A percentile compares a stretch with the other conserved stretches of the same genome.
Evolutionary conservation across 1,140 invertebrate genomes (phyloP).

Genomic region (Lepidurus couesii): DNA sequence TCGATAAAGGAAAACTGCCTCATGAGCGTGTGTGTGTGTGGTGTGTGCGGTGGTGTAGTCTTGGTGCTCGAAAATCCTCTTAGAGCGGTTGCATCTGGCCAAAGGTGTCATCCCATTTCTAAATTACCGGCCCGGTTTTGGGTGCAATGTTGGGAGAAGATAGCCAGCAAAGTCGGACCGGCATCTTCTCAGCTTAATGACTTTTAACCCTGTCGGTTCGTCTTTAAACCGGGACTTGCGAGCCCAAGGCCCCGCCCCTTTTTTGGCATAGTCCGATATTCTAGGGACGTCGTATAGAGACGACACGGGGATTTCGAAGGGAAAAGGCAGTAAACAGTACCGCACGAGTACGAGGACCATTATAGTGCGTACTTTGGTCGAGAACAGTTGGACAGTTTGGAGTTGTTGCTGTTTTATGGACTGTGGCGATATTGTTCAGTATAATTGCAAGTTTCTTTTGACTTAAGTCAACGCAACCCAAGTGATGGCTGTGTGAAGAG

Average conservation of each 20-base stretch:
- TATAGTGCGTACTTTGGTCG: not conserved
- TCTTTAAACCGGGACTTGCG: not conserved
- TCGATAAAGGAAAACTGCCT: not conserved
- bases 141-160: too few species aligned
- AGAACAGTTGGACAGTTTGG: not conserved
- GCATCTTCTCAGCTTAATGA: not conserved
- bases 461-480: not conserved
- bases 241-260: not conserved
- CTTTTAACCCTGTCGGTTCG: not conserved
- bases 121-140: too few species aligned
- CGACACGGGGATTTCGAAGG: not conserved
- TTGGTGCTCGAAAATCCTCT: not conserved
- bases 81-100: not conserved
- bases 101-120: too few species aligned
- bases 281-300: not conserved
- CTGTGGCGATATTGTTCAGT: too few species aligned
- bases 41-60: not conserved
- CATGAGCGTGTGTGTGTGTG: not conserved
- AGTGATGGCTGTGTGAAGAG: not conserved
- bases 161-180: constrained; percentile 15
- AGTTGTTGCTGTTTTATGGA: not conserved
- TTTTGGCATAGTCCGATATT: not conserved
- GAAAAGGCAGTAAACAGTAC: not conserved
- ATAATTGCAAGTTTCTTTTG: not conserved
- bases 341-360: constrained; percentile 4